Base-by-base conservation (phyloP, 2,888 invertebrate genomes). In the Dryobota labecula region DNA sequence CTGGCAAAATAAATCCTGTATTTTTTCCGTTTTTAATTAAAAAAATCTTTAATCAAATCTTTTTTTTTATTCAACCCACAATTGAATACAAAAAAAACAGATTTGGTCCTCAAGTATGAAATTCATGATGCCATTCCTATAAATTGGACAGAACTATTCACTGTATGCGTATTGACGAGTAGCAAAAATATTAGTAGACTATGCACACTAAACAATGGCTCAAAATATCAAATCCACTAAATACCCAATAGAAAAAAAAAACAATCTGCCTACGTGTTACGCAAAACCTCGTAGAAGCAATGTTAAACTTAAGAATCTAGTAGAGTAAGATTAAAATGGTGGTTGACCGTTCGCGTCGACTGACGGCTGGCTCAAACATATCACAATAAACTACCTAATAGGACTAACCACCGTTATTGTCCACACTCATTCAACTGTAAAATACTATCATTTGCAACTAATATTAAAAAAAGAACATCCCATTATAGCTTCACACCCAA, bases 1-100 rank as follows among this genome's bases (percentile, higher is more conserved):
- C 96, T 95, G 96, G 96, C 95, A 94, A 95, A 95, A 95, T 92
- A 95, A 95, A 95, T 95, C 94, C 94, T 94, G 94, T 94, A 94
- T 93, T 82, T 89, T 86, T 87, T 89, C 91, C 88, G 83, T 79
- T 79, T 64, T 47, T 15, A 78, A 18, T 64, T 70, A 3, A 3
- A 33, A 6, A 33, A n/a, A n/a, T 75, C 57, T 69, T 53, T 80
- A 73, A 78, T 51, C 38, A 73, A 58, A 51, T 18, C 30, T 27
- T 47, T 83, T 76, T 80, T 78, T 83, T 77, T 86, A 88, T 86
- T 88, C 84, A 90, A 91, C 86, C 85, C 90, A 90, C 89, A 89
- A 90, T 91, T 83, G 88, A 90, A 92, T 90, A 90, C 88, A 91
- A 91, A 91, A 90, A 92, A 92, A 92, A 91, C 92, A 90, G 89